Percentiles rank a stretch among this genome's conserved stretches.
phyloP scores from a whole-genome alignment of 2,888 invertebrate genomes.

The Folsomia candida region DNA sequence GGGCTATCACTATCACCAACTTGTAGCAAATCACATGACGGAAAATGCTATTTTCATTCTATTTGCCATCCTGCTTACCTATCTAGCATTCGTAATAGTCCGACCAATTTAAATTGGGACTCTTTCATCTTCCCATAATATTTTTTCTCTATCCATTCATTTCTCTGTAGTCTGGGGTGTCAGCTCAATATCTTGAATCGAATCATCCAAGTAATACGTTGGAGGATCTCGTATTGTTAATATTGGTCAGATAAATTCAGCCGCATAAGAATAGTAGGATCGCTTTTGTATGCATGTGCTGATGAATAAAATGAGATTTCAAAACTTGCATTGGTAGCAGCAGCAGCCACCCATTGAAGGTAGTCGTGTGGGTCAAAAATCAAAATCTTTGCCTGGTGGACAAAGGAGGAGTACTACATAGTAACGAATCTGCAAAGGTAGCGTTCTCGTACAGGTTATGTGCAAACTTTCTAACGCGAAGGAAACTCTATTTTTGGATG shows the following conservation, averaged over 20 bases:
- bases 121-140: neutral
- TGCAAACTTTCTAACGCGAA: constrained; percentile 1
- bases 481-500: constrained; percentile 6
- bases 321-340: neutral
- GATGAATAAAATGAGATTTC: neutral
- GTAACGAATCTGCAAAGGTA: too few species aligned
- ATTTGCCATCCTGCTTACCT: neutral
- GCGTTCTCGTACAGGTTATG: too few species aligned
- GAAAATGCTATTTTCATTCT: neutral
- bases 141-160: neutral
- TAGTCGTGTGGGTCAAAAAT: constrained; percentile 3
- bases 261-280: too few species aligned
- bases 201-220: neutral
- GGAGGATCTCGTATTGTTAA: neutral
- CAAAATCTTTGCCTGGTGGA: neutral
- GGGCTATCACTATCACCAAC: constrained; percentile 13
- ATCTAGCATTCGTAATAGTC: too few species aligned
- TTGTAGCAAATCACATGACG: constrained; percentile 11
- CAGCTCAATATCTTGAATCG: neutral
- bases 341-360: neutral
- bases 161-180: neutral
- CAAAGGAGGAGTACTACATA: neutral
- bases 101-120: neutral
- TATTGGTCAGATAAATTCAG: neutral
- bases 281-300: neutral